Evolutionary conservation across 2,797 vertebrate genomes (phyloP).

Genomic region (Pipistrellus kuhlii): DNA sequence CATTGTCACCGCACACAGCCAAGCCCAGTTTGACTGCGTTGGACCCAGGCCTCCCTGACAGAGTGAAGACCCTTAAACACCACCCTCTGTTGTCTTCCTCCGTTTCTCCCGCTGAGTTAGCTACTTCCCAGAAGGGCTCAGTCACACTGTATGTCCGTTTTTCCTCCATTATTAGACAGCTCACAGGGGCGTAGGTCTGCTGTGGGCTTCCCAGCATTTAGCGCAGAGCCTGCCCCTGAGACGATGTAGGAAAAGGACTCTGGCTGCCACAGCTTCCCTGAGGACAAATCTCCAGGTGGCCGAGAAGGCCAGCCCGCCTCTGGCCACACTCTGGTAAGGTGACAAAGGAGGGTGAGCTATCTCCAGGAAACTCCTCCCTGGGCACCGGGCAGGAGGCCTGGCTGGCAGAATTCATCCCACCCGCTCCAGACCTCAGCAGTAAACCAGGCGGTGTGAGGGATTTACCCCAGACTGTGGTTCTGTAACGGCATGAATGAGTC

Average conservation of each 20-base stretch:
- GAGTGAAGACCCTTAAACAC: not conserved
- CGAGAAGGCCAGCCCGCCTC: not conserved
- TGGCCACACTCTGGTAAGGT: not conserved
- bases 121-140: too few species aligned
- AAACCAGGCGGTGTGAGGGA: slow-evolving; percentile 70
- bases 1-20: not conserved
- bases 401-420: not conserved
- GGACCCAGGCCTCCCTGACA: not conserved
- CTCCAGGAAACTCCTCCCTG: not conserved
- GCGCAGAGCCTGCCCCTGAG: not conserved
- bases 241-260: not conserved
- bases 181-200: not conserved
- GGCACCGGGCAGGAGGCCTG: not conserved
- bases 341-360: not conserved
- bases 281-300: not conserved
- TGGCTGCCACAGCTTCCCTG: not conserved
- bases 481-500: slow-evolving; percentile 79
- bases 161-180: not conserved
- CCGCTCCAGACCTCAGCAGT: slow-evolving; percentile 66
- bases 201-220: not conserved
- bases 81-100: not conserved
- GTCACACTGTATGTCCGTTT: fast-evolving
- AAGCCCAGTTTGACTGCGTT: not conserved
- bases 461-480: slow-evolving; percentile 78
- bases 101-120: not conserved